These are phyloP conservation scores for Azorinus chamasolen DNA, from an alignment of 2,888 invertebrate genomes.

Conservation along the genomic window DNA sequence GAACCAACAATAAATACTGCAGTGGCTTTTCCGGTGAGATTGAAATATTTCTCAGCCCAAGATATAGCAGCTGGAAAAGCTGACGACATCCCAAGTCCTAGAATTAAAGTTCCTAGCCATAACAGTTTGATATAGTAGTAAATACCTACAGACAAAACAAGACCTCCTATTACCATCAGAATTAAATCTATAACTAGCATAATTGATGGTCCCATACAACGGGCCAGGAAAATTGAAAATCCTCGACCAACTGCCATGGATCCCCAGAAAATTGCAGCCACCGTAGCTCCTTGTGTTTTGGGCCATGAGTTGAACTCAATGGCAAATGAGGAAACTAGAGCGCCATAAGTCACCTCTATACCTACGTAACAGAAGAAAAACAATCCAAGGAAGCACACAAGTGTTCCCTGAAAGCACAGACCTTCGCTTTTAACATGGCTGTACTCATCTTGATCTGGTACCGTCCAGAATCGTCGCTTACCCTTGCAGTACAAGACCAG, in stretches of 20 bases:
- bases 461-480: constrained; percentile 35
- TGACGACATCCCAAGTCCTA: constrained; percentile 87
- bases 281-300: constrained; percentile 83
- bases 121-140: constrained; percentile 77
- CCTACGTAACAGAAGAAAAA: constrained; percentile 86
- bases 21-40: constrained; percentile 86
- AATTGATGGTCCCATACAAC: constrained; percentile 83
- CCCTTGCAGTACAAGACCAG: constrained; percentile 83
- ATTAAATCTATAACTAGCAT: constrained; percentile 86
- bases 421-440: constrained; percentile 30
- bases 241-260: constrained; percentile 86
- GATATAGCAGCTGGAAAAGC: constrained; percentile 87
- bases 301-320: constrained; percentile 82
- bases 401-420: constrained; percentile 57
- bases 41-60: constrained; percentile 87
- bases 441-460: constrained; percentile 22
- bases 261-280: constrained; percentile 87
- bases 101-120: constrained; percentile 85
- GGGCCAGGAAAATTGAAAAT: constrained; percentile 86
- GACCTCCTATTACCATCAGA: constrained; percentile 80
- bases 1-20: constrained; percentile 87
- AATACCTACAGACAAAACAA: constrained; percentile 83
- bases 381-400: constrained; percentile 84
- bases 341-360: constrained; percentile 87
- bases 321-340: constrained; percentile 86